Percentiles rank a stretch among this genome's conserved stretches.
Conservation (phyloP, 2,888 invertebrate genomes). For the Watsonalla cultraria region DNA sequence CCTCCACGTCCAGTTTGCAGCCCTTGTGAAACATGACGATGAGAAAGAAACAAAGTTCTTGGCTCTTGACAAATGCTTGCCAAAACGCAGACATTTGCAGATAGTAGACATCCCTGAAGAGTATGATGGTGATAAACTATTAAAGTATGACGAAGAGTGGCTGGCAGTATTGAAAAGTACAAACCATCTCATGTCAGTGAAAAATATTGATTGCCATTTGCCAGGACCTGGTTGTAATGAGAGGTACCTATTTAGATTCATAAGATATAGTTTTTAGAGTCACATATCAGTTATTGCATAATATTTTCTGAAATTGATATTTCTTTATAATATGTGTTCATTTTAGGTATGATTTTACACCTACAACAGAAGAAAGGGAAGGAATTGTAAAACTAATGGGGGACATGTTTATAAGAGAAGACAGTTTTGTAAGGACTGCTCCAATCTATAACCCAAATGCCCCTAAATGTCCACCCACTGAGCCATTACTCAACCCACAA, state of each 20-base stretch:
- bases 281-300: background rate
- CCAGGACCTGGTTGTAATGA: slow-evolving; percentile 87
- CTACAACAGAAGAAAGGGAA: slow-evolving; percentile 85
- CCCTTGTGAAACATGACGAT: slow-evolving; percentile 86
- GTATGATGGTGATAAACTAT: slow-evolving; percentile 67
- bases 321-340: slow-evolving; percentile 2
- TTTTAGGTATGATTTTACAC: slow-evolving; percentile 84
- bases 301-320: background rate
- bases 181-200: slow-evolving; percentile 90
- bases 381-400: slow-evolving; percentile 81
- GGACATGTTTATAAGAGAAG: slow-evolving; percentile 82
- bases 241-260: slow-evolving; percentile 63
- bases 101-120: slow-evolving; percentile 83
- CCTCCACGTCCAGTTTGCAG: slow-evolving; percentile 97
- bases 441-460: slow-evolving; percentile 75
- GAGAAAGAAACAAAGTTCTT: slow-evolving; percentile 86
- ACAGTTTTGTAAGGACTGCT: slow-evolving; percentile 88
- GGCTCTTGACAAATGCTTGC: slow-evolving; percentile 97
- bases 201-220: slow-evolving; percentile 84
- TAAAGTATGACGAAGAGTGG: slow-evolving; percentile 96
- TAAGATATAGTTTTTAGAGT: too few relatives aligned
- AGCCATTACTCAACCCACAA: slow-evolving; percentile 82
- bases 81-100: slow-evolving; percentile 92
- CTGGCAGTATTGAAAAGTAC: slow-evolving; percentile 91
- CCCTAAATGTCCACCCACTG: slow-evolving; percentile 56